Percentiles rank a stretch among this genome's conserved stretches.
Evolutionary conservation across 2,113 vertebrate species (phyloP).

Genomic region (Athene cunicularia): DNA sequence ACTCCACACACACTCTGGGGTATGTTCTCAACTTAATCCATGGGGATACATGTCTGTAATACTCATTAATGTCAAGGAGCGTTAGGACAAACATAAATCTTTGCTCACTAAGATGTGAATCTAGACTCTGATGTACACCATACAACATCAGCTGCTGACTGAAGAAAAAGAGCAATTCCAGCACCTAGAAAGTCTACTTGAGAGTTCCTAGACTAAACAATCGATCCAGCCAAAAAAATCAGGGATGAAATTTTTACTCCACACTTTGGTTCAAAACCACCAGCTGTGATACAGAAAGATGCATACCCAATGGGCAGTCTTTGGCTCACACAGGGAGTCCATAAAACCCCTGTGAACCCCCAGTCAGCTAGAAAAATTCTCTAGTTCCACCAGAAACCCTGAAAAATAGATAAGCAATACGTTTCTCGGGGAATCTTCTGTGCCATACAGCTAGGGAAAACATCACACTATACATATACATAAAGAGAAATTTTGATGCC

Average conservation of each 20-base stretch:
- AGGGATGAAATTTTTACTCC: constrained; percentile 63
- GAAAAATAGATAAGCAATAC: neutral
- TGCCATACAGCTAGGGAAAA: neutral
- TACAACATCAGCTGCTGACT: constrained; percentile 58
- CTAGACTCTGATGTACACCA: constrained; percentile 52
- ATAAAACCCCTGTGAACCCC: neutral
- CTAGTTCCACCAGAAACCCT: constrained; percentile 1
- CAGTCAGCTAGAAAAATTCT: neutral
- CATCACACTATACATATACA: neutral
- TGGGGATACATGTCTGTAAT: constrained; percentile 55
- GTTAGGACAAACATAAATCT: constrained; percentile 53
- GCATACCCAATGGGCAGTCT: neutral
- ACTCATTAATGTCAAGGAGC: constrained; percentile 47
- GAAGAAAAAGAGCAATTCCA: constrained; percentile 67
- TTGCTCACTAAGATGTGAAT: constrained; percentile 46
- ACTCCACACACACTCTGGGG: constrained; percentile 42
- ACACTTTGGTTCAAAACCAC: constrained; percentile 27
- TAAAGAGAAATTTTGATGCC: neutral
- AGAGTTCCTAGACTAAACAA: constrained; percentile 71
- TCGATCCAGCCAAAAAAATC: constrained; percentile 65
- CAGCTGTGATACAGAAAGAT: constrained; percentile 36
- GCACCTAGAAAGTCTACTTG: constrained; percentile 59
- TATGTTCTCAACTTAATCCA: constrained; percentile 54
- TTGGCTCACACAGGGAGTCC: neutral
- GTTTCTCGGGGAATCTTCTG: neutral